Evolutionary conservation across 2,113 vertebrate species (phyloP).

Genomic region (Saccopteryx leptura): DNA sequence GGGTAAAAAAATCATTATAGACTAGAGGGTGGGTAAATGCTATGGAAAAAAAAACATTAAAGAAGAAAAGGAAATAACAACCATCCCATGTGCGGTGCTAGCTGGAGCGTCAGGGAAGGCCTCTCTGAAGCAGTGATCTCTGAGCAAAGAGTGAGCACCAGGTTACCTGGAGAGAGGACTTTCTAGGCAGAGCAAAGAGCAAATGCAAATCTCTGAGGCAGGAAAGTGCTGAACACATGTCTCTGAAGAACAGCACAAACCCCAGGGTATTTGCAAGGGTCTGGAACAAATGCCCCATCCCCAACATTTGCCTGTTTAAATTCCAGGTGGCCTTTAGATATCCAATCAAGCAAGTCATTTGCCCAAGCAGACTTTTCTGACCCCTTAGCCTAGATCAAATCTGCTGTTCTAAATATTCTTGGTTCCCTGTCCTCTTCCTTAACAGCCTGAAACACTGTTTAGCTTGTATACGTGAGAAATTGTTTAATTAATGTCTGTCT

Average conservation of each 20-base stretch:
- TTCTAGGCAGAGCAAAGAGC: not conserved
- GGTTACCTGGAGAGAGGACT: not conserved
- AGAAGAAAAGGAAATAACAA: not conserved
- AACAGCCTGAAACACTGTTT: not conserved
- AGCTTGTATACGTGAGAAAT: not conserved
- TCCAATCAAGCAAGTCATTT: not conserved
- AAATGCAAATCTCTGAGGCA: not conserved
- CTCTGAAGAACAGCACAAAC: not conserved
- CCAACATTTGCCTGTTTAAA: not conserved
- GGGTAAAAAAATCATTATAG: not conserved
- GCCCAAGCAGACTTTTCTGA: constrained; percentile 7
- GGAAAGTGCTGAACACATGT: not conserved
- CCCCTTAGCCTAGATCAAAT: not conserved
- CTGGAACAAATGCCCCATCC: not conserved
- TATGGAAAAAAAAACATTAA: not conserved
- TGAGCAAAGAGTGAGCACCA: not conserved
- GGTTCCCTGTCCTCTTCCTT: not conserved
- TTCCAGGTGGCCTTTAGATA: not conserved
- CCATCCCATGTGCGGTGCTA: not conserved
- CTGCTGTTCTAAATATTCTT: not conserved
- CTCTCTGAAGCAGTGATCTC: not conserved
- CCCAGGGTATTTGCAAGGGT: not conserved
- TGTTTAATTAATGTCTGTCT: not conserved
- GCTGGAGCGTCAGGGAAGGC: not conserved
- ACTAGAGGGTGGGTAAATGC: not conserved